Percentiles rank a stretch among this genome's conserved stretches.
Evolutionary conservation across 2,888 invertebrate genomes (phyloP).

Genomic region (Tinea pellionella): DNA sequence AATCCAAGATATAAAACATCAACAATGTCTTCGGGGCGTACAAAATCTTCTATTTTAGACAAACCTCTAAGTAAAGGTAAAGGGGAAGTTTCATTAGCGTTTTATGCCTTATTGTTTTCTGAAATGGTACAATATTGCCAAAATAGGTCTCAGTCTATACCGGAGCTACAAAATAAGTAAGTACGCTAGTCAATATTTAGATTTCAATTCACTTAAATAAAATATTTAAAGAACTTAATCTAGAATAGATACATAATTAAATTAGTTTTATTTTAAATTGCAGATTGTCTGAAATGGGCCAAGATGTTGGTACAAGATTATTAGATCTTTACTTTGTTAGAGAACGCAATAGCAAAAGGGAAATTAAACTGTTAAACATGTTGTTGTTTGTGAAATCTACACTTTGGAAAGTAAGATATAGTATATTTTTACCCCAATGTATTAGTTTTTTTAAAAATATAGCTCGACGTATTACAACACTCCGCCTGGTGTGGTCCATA

Average conservation of each 20-base stretch:
- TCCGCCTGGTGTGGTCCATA: no score
- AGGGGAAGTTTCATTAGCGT: slow-evolving; percentile 90
- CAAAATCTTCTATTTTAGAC: slow-evolving; percentile 86
- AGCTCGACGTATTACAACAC: no score
- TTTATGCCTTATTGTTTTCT: slow-evolving; percentile 95
- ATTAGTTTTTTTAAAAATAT: no score
- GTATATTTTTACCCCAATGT: no score
- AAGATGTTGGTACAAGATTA: slow-evolving; percentile 93
- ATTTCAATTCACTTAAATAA: no score
- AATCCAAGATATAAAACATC: neutral
- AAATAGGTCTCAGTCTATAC: slow-evolving; percentile 92
- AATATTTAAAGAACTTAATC: no score
- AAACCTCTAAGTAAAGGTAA: slow-evolving; percentile 93
- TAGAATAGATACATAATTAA: no score
- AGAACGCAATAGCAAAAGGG: slow-evolving; percentile 93
- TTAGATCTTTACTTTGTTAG: slow-evolving; percentile 94
- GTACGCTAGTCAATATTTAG: slow-evolving; percentile 22
- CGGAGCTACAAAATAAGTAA: slow-evolving; percentile 95
- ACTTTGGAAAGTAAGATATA: slow-evolving; percentile 92
- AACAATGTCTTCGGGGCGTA: slow-evolving; percentile 63
- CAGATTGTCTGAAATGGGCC: slow-evolving; percentile 94
- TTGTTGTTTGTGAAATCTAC: slow-evolving; percentile 95
- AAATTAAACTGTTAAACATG: slow-evolving; percentile 94
- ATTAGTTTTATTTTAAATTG: slow-evolving; percentile 18
- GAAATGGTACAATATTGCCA: slow-evolving; percentile 99